Conservation (phyloP, 1,140 invertebrate genomes). For the Pectinophora gossypiella region DNA sequence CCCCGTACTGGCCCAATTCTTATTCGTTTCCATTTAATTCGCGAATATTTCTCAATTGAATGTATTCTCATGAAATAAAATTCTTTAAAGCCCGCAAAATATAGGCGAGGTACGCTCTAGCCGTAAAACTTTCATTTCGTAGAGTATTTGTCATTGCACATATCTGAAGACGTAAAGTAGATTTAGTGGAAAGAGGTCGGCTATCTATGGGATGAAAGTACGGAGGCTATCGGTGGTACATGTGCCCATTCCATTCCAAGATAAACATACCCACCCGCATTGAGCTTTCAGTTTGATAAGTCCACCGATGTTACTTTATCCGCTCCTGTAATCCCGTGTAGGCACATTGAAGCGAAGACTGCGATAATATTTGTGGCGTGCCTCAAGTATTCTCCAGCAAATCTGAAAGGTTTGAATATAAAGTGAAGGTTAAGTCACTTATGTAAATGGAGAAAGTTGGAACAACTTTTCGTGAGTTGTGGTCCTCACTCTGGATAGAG, state of each 20-base stretch:
- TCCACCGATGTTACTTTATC: background rate
- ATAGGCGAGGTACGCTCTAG: too few species aligned
- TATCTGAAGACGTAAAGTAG: background rate
- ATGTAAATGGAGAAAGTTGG: slow-evolving; percentile 38
- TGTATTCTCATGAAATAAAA: too few species aligned
- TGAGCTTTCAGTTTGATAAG: slow-evolving; percentile 1
- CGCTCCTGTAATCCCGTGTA: background rate
- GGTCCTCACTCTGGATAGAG: background rate
- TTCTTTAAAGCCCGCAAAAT: too few species aligned
- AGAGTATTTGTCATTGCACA: slow-evolving; percentile 1
- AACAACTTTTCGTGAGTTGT: slow-evolving; percentile 5
- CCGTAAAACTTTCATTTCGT: slow-evolving; percentile 1
- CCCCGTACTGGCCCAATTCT: too few species aligned
- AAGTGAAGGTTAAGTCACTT: slow-evolving; percentile 40
- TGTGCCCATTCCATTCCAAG: background rate
- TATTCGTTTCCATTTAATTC: too few species aligned
- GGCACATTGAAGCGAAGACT: too few species aligned
- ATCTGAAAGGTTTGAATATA: slow-evolving; percentile 38
- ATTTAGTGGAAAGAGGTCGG: background rate
- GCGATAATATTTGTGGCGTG: too few species aligned
- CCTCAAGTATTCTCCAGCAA: too few species aligned
- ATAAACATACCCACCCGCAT: slow-evolving; percentile 1
- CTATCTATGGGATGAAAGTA: background rate
- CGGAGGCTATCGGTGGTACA: background rate
- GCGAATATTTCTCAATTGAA: too few species aligned